Percentiles rank a stretch among this genome's conserved stretches.
Evolutionary conservation across 2,797 vertebrate species (phyloP).

Genomic region (Gymnocypris eckloni): DNA sequence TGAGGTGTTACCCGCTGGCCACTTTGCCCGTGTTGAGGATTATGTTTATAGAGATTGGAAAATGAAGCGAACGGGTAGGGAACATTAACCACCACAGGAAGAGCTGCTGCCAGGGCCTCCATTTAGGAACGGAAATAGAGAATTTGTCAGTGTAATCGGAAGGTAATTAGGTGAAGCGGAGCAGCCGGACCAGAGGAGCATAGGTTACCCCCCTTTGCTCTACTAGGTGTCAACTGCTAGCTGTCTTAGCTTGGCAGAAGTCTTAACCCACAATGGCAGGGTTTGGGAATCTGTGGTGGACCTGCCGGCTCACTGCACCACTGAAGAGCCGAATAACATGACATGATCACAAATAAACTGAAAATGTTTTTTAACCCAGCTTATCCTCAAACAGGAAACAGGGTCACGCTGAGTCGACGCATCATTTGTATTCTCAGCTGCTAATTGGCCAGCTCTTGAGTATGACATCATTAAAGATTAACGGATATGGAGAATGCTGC

Average conservation of each 20-base stretch:
- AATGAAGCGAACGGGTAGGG: constrained; percentile 52
- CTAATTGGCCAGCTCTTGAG: constrained; percentile 50
- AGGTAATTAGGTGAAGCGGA: constrained; percentile 62
- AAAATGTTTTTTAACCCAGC: constrained; percentile 37
- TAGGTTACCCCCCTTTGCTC: constrained; percentile 37
- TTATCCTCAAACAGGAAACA: constrained; percentile 47
- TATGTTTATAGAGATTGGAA: constrained; percentile 60
- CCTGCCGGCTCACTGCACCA: neutral
- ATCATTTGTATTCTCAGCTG: constrained; percentile 27
- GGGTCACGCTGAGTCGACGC: constrained; percentile 6
- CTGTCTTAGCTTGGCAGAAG: constrained; percentile 57
- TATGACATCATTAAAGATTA: constrained; percentile 42
- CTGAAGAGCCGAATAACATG: neutral
- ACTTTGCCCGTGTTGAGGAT: constrained; percentile 56
- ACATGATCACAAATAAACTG: constrained; percentile 25
- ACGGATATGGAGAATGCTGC: neutral
- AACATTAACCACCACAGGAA: constrained; percentile 46
- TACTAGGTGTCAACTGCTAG: constrained; percentile 64
- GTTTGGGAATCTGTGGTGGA: constrained; percentile 14
- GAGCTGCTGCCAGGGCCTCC: constrained; percentile 45
- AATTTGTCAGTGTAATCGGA: constrained; percentile 63
- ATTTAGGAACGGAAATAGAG: constrained; percentile 61
- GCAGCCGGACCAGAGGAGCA: constrained; percentile 16
- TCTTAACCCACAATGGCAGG: constrained; percentile 32
- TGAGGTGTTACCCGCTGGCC: constrained; percentile 49